Evolutionary conservation across 1,140 invertebrate species (phyloP).

Genomic region (Vanessa atalanta): DNA sequence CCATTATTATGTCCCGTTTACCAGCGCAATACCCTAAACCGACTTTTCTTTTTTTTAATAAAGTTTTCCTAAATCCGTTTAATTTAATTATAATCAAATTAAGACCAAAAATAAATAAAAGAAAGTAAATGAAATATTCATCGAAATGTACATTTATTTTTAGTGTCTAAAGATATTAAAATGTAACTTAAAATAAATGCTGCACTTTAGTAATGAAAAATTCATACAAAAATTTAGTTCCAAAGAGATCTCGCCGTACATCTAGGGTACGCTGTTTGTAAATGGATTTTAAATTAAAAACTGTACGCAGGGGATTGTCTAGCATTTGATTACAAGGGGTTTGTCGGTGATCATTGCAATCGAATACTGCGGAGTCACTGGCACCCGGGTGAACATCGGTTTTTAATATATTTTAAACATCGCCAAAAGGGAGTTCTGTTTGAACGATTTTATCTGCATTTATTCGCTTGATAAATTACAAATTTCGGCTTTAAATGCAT

Average conservation of each 20-base stretch:
- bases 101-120: too few species aligned
- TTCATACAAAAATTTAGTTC: conserved; percentile 28
- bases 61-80: too few species aligned
- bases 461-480: background rate
- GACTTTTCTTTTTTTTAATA: too few species aligned
- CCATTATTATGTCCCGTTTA: too few species aligned
- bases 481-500: too few species aligned
- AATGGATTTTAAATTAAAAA: conserved; percentile 54
- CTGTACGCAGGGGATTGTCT: conserved; percentile 42
- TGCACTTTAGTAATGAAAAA: conserved; percentile 32
- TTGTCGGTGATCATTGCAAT: conserved; percentile 37
- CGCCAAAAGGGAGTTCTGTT: background rate
- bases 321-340: conserved; percentile 41
- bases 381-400: conserved; percentile 1
- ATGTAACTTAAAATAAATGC: conserved; percentile 18
- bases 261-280: conserved; percentile 29
- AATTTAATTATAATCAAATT: too few species aligned
- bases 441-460: background rate
- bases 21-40: too few species aligned
- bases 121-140: too few species aligned
- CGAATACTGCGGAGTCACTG: conserved; percentile 22
- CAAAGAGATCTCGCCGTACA: background rate
- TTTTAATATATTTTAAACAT: conserved; percentile 24
- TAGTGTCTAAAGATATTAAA: background rate
- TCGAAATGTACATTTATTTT: background rate